These are phyloP conservation scores for Oikopleura vanhoeffeni DNA, from an alignment of 23 tunicate genomes.

Conservation along the genomic window DNA sequence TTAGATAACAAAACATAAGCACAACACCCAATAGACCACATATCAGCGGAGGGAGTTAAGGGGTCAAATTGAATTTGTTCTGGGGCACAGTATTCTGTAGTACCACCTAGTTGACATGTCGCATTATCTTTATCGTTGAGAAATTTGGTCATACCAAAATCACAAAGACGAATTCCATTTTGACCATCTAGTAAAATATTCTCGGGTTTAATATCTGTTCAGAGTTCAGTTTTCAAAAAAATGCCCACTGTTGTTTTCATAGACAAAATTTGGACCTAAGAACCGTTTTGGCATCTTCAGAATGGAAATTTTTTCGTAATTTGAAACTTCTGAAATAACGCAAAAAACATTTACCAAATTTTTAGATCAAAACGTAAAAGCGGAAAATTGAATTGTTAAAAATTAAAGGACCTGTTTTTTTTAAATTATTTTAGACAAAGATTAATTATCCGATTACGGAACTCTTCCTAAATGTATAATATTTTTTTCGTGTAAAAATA, in stretches of 20 bases:
- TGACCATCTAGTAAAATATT: constrained; percentile 31
- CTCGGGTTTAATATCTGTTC: constrained; percentile 1
- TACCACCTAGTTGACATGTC: constrained; percentile 31
- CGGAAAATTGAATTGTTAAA: no score
- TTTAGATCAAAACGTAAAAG: no score
- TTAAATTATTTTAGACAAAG: no score
- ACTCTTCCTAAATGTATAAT: neutral
- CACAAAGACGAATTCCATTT: constrained; percentile 48
- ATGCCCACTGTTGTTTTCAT: no score
- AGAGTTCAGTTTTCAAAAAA: neutral
- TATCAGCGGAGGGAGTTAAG: constrained; percentile 21
- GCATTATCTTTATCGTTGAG: neutral
- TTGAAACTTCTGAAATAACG: no score
- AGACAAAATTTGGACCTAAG: no score
- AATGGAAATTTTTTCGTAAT: no score
- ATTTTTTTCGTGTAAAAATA: neutral
- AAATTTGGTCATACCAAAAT: constrained; percentile 77
- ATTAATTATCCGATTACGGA: no score
- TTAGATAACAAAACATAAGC: neutral
- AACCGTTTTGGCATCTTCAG: neutral
- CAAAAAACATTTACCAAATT: no score
- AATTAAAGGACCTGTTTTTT: no score
- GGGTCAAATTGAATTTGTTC: constrained; percentile 34
- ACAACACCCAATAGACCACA: constrained; percentile 60
- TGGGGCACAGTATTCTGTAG: constrained; percentile 87